Evolutionary conservation across 2,113 vertebrate genomes (phyloP), one percentile per base, ranked within the genome.

Genomic region (Ophthalmolycus amberensis): DNA sequence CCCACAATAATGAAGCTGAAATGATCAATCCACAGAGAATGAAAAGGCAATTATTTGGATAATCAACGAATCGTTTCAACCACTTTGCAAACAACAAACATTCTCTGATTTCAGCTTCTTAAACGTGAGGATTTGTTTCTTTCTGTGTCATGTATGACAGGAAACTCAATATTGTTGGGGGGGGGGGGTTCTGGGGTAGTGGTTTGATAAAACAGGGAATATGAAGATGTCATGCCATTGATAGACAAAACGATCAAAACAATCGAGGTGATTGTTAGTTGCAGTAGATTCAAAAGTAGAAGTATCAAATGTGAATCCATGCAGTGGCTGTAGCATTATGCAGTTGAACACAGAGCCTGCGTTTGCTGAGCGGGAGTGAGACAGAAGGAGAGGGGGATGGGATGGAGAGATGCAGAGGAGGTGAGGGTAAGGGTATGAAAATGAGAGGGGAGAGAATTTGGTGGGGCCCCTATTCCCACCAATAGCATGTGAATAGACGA

Each of bases 401-500:
- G 32, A 62, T 0, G 9, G 46, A 74, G 50, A 34, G 20, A 62
- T 34, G 34, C n/a, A 25, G 12, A 73, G 56, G 15, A 37, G 34
- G 37, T 76, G 0, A 20, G 54, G 50, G 70, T 6, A 2, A 68
- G 27, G 56, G 64, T 58, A 80, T 80, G 72, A 89, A 78, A 85
- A 71, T 48, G 58, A 83, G 74, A 69, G 20, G 37, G 54, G 50
- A 70, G 68, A 60, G 48, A 75, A 78, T 79, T 42, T 77, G 12
- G 27, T n/a, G 59, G 69, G 79, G 78, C 48, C 75, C 64, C 74
- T 25, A 5, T 7, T 77, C 56, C 54, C 83, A 32, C 48, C 81
- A 86, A 84, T 74, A 50, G 72, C 56, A 77, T 63, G 71, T 42
- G 22, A 86, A 75, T 1, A 84, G 84, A 80, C 7, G 11, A 56